phyloP scores from a whole-genome alignment of 2,113 vertebrate species.

The Macroglossus sobrinus region DNA sequence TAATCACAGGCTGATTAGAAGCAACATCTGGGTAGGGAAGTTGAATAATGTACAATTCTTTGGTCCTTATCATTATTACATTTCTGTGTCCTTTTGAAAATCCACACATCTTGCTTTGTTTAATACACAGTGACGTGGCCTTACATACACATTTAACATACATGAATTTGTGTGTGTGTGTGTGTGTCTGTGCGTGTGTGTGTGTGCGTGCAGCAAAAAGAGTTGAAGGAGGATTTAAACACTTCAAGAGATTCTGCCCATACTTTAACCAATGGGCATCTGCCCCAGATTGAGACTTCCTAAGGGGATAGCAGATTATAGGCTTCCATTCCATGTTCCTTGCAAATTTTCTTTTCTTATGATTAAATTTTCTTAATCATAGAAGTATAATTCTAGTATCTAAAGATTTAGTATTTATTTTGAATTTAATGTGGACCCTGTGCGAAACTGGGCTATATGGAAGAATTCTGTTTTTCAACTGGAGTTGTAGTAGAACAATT shows the following conservation, averaged over 20 bases:
- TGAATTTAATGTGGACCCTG: background rate
- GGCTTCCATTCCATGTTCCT: background rate
- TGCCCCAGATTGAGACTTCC: background rate
- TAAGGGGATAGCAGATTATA: background rate
- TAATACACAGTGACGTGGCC: background rate
- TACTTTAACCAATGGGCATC: background rate
- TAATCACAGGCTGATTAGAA: background rate
- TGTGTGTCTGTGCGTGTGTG: background rate
- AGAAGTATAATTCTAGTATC: background rate
- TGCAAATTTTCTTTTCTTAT: background rate
- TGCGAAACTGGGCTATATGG: background rate
- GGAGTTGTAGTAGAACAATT: background rate
- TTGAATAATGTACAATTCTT: background rate
- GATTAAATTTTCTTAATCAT: background rate
- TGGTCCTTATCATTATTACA: background rate
- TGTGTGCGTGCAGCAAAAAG: background rate
- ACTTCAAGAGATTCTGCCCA: background rate
- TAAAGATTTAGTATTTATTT: background rate
- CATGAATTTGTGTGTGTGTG: background rate
- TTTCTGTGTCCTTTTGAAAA: slow-evolving; percentile 20
- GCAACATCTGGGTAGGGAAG: background rate
- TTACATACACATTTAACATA: background rate
- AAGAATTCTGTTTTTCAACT: slow-evolving; percentile 5
- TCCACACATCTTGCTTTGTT: background rate
- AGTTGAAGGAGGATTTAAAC: background rate